Conservation (phyloP, 2,797 vertebrate genomes). For the Xenopus petersii region DNA sequence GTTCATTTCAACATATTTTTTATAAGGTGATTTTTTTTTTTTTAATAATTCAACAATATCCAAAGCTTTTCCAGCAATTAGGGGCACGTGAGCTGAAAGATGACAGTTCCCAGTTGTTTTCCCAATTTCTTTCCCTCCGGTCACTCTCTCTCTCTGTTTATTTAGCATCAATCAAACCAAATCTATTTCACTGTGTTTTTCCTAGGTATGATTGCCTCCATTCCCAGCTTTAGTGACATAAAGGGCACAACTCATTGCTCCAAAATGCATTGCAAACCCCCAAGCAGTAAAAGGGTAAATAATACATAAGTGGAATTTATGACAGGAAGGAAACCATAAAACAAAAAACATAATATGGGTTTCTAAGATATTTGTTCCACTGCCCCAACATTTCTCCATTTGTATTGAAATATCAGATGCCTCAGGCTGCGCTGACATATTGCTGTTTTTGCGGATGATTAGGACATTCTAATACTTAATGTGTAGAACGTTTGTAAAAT, state of each 20-base stretch:
- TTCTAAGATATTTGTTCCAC: conserved; percentile 8
- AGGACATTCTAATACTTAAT: conserved; percentile 48
- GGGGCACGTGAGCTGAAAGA: neutral
- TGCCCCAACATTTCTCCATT: conserved; percentile 10
- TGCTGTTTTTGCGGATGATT: conserved; percentile 38
- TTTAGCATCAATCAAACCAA: conserved; percentile 23
- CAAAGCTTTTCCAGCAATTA: conserved; percentile 4
- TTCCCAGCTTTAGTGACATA: conserved; percentile 14
- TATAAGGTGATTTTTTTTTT: neutral
- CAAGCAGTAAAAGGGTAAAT: conserved; percentile 27
- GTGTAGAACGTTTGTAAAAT: conserved; percentile 41
- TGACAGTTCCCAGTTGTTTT: conserved; percentile 10
- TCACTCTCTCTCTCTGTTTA: conserved; percentile 22
- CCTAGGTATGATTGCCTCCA: conserved; percentile 11
- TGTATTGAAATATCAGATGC: conserved; percentile 8
- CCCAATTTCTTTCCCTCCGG: conserved; percentile 9
- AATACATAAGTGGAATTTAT: conserved; percentile 38
- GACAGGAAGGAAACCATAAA: conserved; percentile 6
- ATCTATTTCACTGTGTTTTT: conserved; percentile 15
- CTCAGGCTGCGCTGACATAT: conserved; percentile 29
- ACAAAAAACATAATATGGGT: conserved; percentile 14
- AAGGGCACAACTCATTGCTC: neutral
- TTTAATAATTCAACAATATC: conserved; percentile 6
- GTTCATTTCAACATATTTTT: conserved; percentile 1
- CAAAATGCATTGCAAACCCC: conserved; percentile 20